Base-by-base conservation (phyloP, 1,140 invertebrate genomes). In the Drosophila prosaltans region DNA sequence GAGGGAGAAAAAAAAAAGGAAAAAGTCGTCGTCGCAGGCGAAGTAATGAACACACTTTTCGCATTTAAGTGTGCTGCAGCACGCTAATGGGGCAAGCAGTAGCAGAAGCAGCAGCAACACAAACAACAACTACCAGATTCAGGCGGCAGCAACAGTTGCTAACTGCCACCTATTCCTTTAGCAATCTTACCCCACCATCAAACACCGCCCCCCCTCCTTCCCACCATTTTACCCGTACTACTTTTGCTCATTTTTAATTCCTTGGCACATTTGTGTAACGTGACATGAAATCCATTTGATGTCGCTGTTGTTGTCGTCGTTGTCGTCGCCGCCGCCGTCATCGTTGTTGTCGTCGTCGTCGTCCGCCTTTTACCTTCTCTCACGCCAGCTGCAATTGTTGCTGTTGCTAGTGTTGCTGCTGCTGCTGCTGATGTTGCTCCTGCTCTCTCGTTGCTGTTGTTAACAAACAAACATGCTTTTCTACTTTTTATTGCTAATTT, bases 401-500 rank as follows among this genome's bases (percentile, higher is more conserved):
- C 32, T 48, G 45, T 55, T 43, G 9, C 51, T 65, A 21, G 62
- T 24, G 16, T 21, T 26, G 7, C 9, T 28, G 2, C 55, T n/a
- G 11, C 16, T 28, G 64, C 30, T 36, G 0, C 7, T 48, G 43
- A 63, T 72, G 58, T 63, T 58, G 63, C 73, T 78, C 32, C 32
- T 6, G 32, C 32, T 36, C 32, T 36, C 4, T 36, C 6, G 32
- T 36, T 36, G 80, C 80, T 78, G 76, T 83, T 88, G 84, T 88
- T 89, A 88, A 88, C 83, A 88, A 89, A 89, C 84, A 89, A 89
- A 88, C 84, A 88, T 81, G 84, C 84, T 88, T 88, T 88, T 88
- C 84, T 88, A 88, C 84, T 88, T 88, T 86, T 88, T 88, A 89
- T 88, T 88, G 84, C 84, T 88, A 88, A 88, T 88, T 88, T 88